These are phyloP conservation scores for Limosa lapponica DNA, from an alignment of 2,797 vertebrate species.

Conservation along the genomic window DNA sequence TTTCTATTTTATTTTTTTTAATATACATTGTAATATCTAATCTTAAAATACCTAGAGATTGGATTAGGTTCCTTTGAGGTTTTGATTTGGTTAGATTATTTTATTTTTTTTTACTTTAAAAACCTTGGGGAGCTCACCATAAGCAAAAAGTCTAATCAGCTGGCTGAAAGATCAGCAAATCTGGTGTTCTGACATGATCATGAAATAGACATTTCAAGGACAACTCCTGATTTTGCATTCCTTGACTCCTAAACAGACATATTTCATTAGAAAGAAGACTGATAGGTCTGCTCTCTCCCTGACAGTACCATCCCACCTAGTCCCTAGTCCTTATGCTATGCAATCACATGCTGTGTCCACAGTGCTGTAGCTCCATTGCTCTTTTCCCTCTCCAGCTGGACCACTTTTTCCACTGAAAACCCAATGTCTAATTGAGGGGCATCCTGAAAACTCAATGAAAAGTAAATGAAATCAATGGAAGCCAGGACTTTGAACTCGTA, in stretches of 20 bases:
- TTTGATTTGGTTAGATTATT: neutral
- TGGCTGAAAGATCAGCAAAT: neutral
- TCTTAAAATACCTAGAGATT: neutral
- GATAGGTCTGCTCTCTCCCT: neutral
- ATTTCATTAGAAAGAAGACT: neutral
- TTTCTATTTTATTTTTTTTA: neutral
- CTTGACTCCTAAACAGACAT: neutral
- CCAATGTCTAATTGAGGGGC: neutral
- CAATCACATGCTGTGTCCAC: neutral
- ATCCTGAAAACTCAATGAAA: neutral
- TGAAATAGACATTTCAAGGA: neutral
- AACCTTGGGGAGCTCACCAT: neutral
- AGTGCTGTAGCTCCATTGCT: neutral
- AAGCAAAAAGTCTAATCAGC: neutral
- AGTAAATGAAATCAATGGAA: neutral
- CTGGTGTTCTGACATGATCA: neutral
- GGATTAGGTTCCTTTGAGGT: neutral
- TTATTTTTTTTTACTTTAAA: neutral
- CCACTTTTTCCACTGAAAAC: neutral
- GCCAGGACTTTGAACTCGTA: neutral
- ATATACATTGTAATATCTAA: neutral
- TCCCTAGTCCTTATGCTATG: too few species aligned
- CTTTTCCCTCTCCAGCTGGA: neutral
- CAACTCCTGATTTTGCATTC: neutral
- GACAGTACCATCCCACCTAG: rapidly evolving